Evolutionary conservation across 2,797 vertebrate species (phyloP), one percentile per base, ranked within the genome.

Genomic region (Pantherophis vulpinus): DNA sequence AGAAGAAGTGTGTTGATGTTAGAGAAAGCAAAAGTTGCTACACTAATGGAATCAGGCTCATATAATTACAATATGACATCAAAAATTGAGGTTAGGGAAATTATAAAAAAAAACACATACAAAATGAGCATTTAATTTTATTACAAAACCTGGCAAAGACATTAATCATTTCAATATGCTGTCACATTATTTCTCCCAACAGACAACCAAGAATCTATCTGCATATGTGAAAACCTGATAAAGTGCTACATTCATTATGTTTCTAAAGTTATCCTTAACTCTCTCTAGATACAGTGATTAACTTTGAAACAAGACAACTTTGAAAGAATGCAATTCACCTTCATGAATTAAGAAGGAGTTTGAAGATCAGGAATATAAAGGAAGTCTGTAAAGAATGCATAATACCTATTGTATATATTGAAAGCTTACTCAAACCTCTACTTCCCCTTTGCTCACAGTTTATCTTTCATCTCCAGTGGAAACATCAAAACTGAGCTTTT

Each of bases 401-500:
- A 93, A 87, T 93, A 23, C 58, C 89, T 5, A 91, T 94, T 93
- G 63, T 87, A 51, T 95, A 94, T 95, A 92, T 89, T 4, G 7
- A 55, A 94, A 95, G 93, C 58, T 94, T 95, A 91, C 95, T 92
- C 95, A 94, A 96, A 96, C 60, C 93, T 94, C 66, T 0, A 18
- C 93, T 96, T 96, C 95, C 94, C 96, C 94, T 97, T 96, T 95
- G 96, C 96, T 94, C 86, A 42, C 2, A 4, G 90, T 95, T 90
- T 94, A 87, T 92, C 96, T 98, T 98, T 98, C 97, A 98, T 98
- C 97, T 97, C 95, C 90, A 97, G 94, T 96, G 97, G 97, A 98
- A 91, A 97, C 96, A 97, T 97, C 97, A 97, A 96, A 97, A 97
- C 93, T 92, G 92, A 96, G 96, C 95, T 98, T 97, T 97, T 97